These are phyloP conservation scores for Acipenser oxyrinchus DNA, from an alignment of 2,797 vertebrate species.

Conservation along the genomic window DNA sequence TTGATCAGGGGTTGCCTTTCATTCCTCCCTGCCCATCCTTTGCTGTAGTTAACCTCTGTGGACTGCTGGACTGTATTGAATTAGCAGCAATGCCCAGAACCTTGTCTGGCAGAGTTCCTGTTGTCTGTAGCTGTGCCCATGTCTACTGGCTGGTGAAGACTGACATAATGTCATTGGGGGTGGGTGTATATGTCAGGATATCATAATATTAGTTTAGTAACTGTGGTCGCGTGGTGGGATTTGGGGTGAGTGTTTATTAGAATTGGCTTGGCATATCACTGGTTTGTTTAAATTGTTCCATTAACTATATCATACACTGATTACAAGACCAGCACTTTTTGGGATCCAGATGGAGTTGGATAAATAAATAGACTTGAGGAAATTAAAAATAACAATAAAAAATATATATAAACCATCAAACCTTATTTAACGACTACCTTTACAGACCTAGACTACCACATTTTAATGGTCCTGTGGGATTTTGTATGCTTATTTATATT, in stretches of 20 bases:
- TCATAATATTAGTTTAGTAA: constrained; percentile 54
- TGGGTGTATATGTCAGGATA: constrained; percentile 32
- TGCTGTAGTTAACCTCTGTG: constrained; percentile 28
- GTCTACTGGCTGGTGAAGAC: constrained; percentile 34
- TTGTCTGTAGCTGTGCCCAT: constrained; percentile 37
- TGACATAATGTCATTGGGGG: constrained; percentile 39
- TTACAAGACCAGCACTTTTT: constrained; percentile 24
- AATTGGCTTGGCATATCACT: constrained; percentile 50
- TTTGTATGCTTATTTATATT: neutral
- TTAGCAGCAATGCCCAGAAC: constrained; percentile 42
- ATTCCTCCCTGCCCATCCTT: neutral
- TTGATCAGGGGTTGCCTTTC: no score
- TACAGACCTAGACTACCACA: constrained; percentile 14
- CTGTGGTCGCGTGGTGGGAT: constrained; percentile 30
- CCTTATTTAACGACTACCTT: constrained; percentile 27
- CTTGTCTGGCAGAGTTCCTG: constrained; percentile 39
- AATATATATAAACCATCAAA: constrained; percentile 22
- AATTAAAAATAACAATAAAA: constrained; percentile 23
- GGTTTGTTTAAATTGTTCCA: constrained; percentile 49
- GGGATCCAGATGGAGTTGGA: constrained; percentile 30
- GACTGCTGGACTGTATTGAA: constrained; percentile 33
- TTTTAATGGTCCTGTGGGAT: constrained; percentile 4
- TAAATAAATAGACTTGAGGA: constrained; percentile 29
- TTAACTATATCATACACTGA: constrained; percentile 40
- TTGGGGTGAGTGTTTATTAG: constrained; percentile 48